These are phyloP conservation scores for Agrochola lychnidis DNA, from an alignment of 2,888 invertebrate genomes.

Conservation along the genomic window DNA sequence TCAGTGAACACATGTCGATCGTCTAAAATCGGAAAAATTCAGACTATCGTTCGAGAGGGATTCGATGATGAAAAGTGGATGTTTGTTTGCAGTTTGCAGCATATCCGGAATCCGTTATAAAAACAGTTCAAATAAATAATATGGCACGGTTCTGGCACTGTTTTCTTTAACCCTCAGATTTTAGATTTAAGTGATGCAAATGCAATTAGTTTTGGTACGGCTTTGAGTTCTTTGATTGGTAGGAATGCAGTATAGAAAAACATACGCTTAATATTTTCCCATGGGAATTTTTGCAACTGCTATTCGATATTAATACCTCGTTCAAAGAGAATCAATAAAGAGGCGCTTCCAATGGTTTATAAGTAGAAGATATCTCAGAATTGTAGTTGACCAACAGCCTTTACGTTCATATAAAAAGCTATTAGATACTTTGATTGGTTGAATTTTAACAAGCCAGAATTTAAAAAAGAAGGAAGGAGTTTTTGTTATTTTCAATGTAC, in stretches of 20 bases:
- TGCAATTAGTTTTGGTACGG: conserved; percentile 31
- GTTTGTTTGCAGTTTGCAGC: background rate
- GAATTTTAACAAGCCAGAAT: too few species aligned
- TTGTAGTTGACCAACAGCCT: background rate
- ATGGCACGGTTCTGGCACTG: background rate
- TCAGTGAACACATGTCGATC: background rate
- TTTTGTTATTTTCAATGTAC: too few species aligned
- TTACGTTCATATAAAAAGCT: background rate
- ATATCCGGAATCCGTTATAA: background rate
- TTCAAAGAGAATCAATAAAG: background rate
- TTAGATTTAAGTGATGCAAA: conserved; percentile 32
- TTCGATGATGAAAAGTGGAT: background rate
- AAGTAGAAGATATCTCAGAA: background rate
- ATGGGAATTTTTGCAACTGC: conserved; percentile 28
- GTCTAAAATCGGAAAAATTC: background rate
- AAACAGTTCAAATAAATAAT: background rate
- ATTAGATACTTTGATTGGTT: too few species aligned
- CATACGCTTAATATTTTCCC: conserved; percentile 2
- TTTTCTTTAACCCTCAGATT: conserved; percentile 11
- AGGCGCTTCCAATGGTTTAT: background rate
- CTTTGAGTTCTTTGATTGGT: conserved; percentile 28
- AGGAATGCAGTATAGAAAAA: conserved; percentile 37
- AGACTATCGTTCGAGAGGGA: background rate
- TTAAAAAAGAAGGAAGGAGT: too few species aligned
- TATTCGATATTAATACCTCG: background rate